Evolutionary conservation across 2,888 invertebrate genomes (phyloP).

Genomic region (Cancer borealis): DNA sequence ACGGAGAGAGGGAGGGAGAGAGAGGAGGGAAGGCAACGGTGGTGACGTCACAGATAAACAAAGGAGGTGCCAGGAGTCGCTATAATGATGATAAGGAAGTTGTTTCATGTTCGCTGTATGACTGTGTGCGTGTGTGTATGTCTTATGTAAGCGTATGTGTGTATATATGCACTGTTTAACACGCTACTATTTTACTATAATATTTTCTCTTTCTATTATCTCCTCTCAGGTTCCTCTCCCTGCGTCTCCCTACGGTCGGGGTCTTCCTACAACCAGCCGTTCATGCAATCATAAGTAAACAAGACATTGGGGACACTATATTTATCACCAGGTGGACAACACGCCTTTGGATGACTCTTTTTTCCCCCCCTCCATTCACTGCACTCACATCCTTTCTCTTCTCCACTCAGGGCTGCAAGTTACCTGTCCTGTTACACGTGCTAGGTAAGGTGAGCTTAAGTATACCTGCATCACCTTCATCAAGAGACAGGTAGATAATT

Average conservation of each 20-base stretch:
- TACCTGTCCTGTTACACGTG: background rate
- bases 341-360: slow-evolving; percentile 22
- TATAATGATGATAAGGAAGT: background rate
- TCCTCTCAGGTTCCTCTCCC: background rate
- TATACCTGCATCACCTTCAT: slow-evolving; percentile 16
- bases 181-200: background rate
- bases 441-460: background rate
- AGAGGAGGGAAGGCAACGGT: background rate
- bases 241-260: background rate
- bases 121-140: slow-evolving; percentile 39
- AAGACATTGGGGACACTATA: slow-evolving; percentile 50
- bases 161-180: background rate
- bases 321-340: slow-evolving; percentile 44
- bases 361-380: background rate
- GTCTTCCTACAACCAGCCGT: background rate
- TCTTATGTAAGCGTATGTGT: slow-evolving; percentile 41
- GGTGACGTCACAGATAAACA: slow-evolving; percentile 26
- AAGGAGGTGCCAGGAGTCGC: background rate
- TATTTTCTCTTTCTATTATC: background rate
- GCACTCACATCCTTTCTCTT: background rate
- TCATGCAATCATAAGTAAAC: slow-evolving; percentile 46
- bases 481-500: background rate
- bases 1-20: background rate
- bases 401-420: background rate
- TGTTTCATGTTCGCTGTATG: slow-evolving; percentile 5